phyloP scores from a whole-genome alignment of 2,888 invertebrate species.

The Hyles lineata region DNA sequence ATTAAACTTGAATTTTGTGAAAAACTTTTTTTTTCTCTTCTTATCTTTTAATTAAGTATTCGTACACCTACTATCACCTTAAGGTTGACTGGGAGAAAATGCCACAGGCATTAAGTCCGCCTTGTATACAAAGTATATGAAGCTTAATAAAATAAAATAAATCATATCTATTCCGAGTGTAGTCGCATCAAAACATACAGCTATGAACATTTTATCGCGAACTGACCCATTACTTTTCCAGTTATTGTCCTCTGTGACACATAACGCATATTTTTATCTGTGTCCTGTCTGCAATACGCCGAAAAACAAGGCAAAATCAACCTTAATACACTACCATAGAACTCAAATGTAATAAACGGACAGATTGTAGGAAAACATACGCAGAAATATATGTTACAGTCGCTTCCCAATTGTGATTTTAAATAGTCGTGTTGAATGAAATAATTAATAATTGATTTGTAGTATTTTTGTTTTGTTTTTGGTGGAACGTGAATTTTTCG shows the following conservation, averaged over 20 bases:
- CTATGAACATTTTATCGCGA: slow-evolving; percentile 33
- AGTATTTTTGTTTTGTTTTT: background rate
- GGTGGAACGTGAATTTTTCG: background rate
- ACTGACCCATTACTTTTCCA: slow-evolving; percentile 53
- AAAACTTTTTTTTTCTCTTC: no score
- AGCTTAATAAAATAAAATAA: no score
- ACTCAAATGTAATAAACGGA: slow-evolving; percentile 28
- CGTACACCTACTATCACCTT: no score
- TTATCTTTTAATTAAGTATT: no score
- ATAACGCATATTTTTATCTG: slow-evolving; percentile 51
- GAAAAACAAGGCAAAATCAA: background rate
- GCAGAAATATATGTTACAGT: background rate
- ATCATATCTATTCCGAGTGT: background rate
- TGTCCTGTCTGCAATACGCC: slow-evolving; percentile 46
- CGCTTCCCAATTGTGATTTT: background rate
- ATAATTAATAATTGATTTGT: background rate
- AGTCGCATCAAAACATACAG: background rate
- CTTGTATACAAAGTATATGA: no score
- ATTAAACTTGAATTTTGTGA: no score
- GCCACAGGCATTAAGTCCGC: no score
- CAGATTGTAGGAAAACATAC: background rate
- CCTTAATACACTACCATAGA: slow-evolving; percentile 28
- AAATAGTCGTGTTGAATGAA: background rate
- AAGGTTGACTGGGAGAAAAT: no score
- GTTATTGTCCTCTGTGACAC: slow-evolving; percentile 38